These are phyloP conservation scores for Plebejus anna DNA, from an alignment of 2,888 invertebrate genomes.

Conservation along the genomic window DNA sequence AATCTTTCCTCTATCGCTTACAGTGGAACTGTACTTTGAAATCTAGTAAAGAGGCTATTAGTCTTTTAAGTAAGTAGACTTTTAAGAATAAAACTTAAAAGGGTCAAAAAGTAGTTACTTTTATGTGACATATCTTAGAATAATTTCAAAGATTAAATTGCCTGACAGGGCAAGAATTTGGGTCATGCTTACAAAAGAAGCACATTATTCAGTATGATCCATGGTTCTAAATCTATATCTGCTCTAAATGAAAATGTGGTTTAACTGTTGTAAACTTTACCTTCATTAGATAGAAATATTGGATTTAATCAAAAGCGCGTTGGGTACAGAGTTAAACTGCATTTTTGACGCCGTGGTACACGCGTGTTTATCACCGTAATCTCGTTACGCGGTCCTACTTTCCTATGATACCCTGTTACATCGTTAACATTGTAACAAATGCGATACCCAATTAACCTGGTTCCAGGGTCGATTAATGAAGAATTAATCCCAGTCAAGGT, in stretches of 20 bases:
- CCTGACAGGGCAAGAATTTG: too few species aligned
- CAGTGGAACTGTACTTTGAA: background rate
- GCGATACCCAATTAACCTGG: constrained; percentile 11
- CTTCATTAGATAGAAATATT: background rate
- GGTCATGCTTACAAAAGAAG: too few species aligned
- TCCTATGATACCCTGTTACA: constrained; percentile 7
- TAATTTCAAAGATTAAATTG: too few species aligned
- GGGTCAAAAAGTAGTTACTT: background rate
- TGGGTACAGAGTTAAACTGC: background rate
- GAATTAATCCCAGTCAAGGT: constrained; percentile 13
- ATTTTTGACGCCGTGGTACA: background rate
- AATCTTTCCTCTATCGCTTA: background rate
- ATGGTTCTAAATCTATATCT: too few species aligned
- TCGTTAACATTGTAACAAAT: background rate
- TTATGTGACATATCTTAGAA: too few species aligned
- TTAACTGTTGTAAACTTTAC: background rate
- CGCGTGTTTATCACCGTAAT: constrained; percentile 13
- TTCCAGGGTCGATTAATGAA: background rate
- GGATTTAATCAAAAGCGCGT: background rate
- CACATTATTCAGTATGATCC: too few species aligned
- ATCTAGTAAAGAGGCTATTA: background rate
- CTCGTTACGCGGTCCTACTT: constrained; percentile 13
- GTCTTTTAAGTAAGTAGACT: too few species aligned
- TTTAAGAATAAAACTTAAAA: background rate
- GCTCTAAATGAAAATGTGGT: too few species aligned